Percentiles rank a stretch among this genome's conserved stretches.
Evolutionary conservation across 1,140 invertebrate species (phyloP).

Genomic region (Saccostrea cuccullata): DNA sequence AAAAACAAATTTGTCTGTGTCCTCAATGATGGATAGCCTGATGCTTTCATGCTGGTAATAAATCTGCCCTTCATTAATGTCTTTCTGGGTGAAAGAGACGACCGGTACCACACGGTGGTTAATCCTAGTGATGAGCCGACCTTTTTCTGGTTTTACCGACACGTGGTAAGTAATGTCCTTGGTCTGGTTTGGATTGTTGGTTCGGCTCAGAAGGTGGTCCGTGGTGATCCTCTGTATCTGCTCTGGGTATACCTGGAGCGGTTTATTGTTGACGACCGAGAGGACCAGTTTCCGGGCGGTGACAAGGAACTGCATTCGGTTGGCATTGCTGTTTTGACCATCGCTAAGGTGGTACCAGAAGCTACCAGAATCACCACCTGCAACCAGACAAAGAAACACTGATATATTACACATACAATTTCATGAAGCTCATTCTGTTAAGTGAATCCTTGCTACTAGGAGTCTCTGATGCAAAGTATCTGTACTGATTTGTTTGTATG

Average conservation of each 20-base stretch:
- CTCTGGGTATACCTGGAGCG: conserved; percentile 91
- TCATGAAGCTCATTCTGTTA: too few species aligned
- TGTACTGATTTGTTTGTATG: too few species aligned
- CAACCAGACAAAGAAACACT: conserved; percentile 49
- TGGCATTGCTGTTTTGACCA: conserved; percentile 87
- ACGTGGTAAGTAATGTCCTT: conserved; percentile 72
- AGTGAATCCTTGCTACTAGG: too few species aligned
- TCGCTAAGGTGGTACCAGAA: conserved; percentile 91
- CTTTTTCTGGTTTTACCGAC: conserved; percentile 66
- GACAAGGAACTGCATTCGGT: conserved; percentile 84
- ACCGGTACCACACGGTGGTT: conserved; percentile 76
- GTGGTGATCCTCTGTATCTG: conserved; percentile 84
- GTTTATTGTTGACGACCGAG: conserved; percentile 83
- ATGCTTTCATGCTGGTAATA: conserved; percentile 93
- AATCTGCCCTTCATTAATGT: conserved; percentile 89
- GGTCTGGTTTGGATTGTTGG: conserved; percentile 83
- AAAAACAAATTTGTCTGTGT: conserved; percentile 86
- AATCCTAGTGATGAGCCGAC: conserved; percentile 85
- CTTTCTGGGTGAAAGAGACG: conserved; percentile 88
- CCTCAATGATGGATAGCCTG: conserved; percentile 82
- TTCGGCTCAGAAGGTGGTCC: conserved; percentile 85
- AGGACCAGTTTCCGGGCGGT: conserved; percentile 87
- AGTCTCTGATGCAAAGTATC: too few species aligned
- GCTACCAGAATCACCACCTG: conserved; percentile 86
- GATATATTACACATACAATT: too few species aligned